These are phyloP conservation scores for Tetrax tetrax DNA, from an alignment of 2,113 vertebrate genomes.

Conservation along the genomic window DNA sequence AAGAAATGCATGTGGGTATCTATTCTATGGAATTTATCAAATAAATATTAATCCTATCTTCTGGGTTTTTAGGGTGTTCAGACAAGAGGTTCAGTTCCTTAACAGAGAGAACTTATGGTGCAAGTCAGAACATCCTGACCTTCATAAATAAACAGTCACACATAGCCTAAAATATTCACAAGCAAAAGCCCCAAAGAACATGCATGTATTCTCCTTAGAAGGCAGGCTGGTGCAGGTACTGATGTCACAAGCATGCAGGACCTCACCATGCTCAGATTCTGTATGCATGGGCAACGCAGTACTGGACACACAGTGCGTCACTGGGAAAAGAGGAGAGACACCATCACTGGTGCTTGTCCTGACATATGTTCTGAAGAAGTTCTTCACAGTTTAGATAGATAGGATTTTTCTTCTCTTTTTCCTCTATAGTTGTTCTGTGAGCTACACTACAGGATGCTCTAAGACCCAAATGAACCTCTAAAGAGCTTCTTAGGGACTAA, in stretches of 20 bases:
- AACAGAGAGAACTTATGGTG: neutral
- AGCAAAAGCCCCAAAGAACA: rapidly evolving
- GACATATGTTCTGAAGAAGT: neutral
- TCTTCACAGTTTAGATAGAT: neutral
- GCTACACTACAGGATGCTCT: neutral
- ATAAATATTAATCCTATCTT: neutral
- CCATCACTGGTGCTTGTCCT: neutral
- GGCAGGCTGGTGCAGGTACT: neutral
- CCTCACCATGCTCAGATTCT: neutral
- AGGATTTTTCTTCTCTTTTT: neutral
- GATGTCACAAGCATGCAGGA: rapidly evolving
- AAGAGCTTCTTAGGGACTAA: neutral
- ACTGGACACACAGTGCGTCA: neutral
- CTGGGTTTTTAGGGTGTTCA: neutral
- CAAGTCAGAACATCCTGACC: neutral
- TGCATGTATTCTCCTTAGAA: neutral
- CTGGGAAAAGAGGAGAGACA: neutral
- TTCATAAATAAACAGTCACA: neutral
- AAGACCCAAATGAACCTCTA: neutral
- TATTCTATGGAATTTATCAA: neutral
- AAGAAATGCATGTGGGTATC: neutral
- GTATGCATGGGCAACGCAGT: neutral
- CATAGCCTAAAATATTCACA: neutral
- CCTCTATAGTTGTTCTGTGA: neutral
- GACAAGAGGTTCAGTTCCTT: neutral